Percentiles rank a stretch among this genome's conserved stretches.
These are phyloP conservation scores for Peromyscus eremicus DNA, from an alignment of 2,797 vertebrate genomes.

Conservation along the genomic window DNA sequence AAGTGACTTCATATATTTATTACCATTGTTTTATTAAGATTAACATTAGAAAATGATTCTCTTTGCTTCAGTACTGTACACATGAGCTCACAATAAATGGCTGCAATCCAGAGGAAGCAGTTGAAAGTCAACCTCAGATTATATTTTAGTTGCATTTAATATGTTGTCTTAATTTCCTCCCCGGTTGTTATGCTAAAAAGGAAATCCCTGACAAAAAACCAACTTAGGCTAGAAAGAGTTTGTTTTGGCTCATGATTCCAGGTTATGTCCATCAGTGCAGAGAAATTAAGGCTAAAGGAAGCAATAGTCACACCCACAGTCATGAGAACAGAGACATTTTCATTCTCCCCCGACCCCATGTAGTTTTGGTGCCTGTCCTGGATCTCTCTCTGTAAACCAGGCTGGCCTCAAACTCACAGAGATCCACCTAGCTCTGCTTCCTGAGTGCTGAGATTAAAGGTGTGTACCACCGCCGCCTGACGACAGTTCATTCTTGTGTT, in stretches of 20 bases:
- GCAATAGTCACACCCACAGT: neutral
- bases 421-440: too few species aligned
- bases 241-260: neutral
- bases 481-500: neutral
- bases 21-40: constrained; percentile 27
- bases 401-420: too few species aligned
- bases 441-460: too few species aligned
- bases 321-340: neutral
- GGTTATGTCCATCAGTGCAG: neutral
- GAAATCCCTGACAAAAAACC: neutral
- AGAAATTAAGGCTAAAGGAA: neutral
- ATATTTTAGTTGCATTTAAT: constrained; percentile 38
- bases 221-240: neutral
- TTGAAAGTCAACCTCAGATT: constrained; percentile 29
- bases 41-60: constrained; percentile 11
- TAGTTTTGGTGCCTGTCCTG: too few species aligned
- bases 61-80: neutral
- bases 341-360: neutral
- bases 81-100: neutral
- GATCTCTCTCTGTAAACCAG: too few species aligned
- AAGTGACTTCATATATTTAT: constrained; percentile 27
- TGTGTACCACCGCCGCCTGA: too few species aligned
- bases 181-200: neutral
- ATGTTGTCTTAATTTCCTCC: neutral
- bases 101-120: neutral